Conservation (phyloP, 1,140 invertebrate species). For the Dufourea novaeangliae region DNA sequence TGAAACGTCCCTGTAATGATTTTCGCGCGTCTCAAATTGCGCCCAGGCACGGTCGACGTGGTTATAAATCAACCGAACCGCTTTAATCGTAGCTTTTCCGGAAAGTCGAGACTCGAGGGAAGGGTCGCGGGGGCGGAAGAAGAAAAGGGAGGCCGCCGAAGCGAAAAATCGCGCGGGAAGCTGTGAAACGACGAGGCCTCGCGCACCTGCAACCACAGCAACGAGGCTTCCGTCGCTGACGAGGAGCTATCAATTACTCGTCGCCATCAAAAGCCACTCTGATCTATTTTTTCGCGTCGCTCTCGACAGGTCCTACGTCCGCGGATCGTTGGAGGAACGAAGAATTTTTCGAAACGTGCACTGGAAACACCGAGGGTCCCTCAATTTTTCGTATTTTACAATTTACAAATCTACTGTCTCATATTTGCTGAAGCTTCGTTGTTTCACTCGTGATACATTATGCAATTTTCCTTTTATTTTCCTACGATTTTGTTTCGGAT, state of each 20-base stretch:
- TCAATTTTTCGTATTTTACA: not conserved
- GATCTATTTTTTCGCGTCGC: constrained; percentile 71
- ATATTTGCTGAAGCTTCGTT: too few relatives aligned
- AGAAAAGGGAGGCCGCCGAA: constrained; percentile 42
- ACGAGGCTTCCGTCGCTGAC: constrained; percentile 50
- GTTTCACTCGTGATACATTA: too few relatives aligned
- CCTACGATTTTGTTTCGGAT: too few relatives aligned
- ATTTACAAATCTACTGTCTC: not conserved
- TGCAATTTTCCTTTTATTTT: too few relatives aligned
- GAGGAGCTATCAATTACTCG: constrained; percentile 72
- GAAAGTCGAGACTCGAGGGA: not conserved
- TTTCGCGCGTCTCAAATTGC: constrained; percentile 13
- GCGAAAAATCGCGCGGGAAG: constrained; percentile 57
- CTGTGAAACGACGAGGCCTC: constrained; percentile 30
- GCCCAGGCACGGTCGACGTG: too few relatives aligned
- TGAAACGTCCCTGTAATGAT: not conserved
- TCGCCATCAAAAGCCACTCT: constrained; percentile 60
- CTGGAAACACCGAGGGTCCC: not conserved
- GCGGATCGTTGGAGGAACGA: constrained; percentile 37
- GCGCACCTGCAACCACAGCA: constrained; percentile 14
- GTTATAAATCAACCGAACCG: constrained; percentile 30
- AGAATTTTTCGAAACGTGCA: not conserved
- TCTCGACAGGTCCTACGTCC: constrained; percentile 63
- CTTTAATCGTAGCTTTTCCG: constrained; percentile 51
- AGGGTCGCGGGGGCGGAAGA: not conserved